A percentile compares a stretch with the other conserved stretches of the same genome.
phyloP scores from a whole-genome alignment of 2,888 invertebrate species.

The Lamellibrachia satsuma region DNA sequence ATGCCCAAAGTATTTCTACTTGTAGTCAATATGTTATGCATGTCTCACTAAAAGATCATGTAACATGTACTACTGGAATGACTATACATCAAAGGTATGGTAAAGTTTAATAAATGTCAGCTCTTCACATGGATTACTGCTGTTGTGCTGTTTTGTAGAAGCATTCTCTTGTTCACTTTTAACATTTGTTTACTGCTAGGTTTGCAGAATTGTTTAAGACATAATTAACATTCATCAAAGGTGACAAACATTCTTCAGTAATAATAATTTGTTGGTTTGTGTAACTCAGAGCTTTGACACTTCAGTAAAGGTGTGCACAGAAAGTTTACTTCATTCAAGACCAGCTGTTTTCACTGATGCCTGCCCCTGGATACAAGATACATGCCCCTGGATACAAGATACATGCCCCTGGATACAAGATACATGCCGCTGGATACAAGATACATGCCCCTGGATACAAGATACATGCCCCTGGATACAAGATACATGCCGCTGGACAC shows the following conservation, averaged over 20 bases:
- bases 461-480: no score
- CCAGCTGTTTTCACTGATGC: neutral
- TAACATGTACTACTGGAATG: neutral
- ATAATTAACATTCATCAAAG: neutral
- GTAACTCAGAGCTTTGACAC: neutral
- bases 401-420: neutral
- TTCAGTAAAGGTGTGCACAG: neutral
- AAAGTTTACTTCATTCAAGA: neutral
- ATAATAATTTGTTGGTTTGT: neutral
- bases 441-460: no score
- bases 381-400: neutral
- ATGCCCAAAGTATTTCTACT: no score
- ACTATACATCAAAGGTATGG: neutral
- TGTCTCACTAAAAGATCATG: neutral
- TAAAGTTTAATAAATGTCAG: neutral
- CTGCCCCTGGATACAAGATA: neutral
- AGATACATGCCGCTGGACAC: no score
- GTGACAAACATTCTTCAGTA: neutral
- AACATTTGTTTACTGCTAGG: neutral
- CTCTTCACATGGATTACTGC: neutral
- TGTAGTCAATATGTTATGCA: no score
- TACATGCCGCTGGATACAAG: no score
- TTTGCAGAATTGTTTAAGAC: neutral
- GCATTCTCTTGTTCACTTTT: neutral
- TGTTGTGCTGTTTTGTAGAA: neutral